These are phyloP conservation scores for Troides aeacus DNA, from an alignment of 2,888 invertebrate genomes.

Conservation along the genomic window DNA sequence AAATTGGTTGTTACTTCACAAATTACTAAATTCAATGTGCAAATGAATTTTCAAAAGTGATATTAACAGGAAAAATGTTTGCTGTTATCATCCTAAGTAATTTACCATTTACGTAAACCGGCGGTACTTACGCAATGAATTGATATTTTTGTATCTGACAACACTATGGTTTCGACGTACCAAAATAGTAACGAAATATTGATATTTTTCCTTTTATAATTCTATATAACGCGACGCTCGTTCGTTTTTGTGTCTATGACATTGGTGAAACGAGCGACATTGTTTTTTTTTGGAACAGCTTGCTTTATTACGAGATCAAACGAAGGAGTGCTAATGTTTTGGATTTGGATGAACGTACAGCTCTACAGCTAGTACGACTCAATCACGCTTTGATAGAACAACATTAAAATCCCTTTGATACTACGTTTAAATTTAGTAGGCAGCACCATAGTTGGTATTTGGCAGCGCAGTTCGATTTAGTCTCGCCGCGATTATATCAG, in stretches of 20 bases:
- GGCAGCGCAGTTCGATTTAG: not conserved
- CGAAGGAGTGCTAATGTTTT: not conserved
- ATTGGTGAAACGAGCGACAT: too few species aligned
- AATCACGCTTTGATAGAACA: not conserved
- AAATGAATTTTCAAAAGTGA: not conserved
- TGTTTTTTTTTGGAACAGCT: too few species aligned
- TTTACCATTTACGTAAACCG: slow-evolving; percentile 3
- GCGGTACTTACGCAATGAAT: not conserved
- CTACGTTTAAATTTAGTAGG: slow-evolving; percentile 10
- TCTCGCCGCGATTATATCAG: slow-evolving; percentile 4
- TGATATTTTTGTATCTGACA: slow-evolving; percentile 3
- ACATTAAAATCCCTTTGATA: not conserved
- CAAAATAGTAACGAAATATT: slow-evolving; percentile 8
- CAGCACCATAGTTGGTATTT: slow-evolving; percentile 1
- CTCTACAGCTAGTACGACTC: not conserved
- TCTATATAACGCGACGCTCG: too few species aligned
- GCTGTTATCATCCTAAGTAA: too few species aligned
- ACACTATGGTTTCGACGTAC: slow-evolving; percentile 5
- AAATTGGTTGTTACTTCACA: too few species aligned
- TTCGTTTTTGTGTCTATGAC: too few species aligned
- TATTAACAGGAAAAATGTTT: not conserved
- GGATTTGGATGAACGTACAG: not conserved
- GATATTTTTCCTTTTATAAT: not conserved
- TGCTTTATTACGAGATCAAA: not conserved
- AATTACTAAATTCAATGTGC: not conserved